Percentiles rank a stretch among this genome's conserved stretches.
These are phyloP conservation scores for Acyrthosiphon pisum DNA, from an alignment of 1,140 invertebrate genomes.

Conservation along the genomic window DNA sequence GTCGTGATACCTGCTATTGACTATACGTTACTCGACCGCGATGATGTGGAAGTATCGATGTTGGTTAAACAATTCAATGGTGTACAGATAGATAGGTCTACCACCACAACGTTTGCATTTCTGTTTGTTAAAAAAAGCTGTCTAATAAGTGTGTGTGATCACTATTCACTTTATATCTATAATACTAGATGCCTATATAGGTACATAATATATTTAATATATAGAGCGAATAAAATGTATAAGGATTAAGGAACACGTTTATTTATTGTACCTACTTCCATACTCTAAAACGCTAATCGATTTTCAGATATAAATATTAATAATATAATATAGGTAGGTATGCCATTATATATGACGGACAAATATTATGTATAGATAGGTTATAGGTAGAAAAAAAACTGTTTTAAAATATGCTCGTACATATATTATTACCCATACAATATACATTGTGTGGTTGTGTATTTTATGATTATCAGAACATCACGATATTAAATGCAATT, in stretches of 20 bases:
- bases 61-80: background rate
- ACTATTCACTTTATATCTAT: background rate
- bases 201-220: background rate
- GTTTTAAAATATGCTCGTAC: background rate
- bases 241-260: background rate
- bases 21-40: background rate
- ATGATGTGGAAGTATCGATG: background rate
- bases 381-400: background rate
- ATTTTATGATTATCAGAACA: slow-evolving; percentile 5
- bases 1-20: background rate
- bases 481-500: background rate
- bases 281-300: background rate
- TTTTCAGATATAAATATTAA: slow-evolving; percentile 15
- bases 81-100: background rate
- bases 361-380: background rate
- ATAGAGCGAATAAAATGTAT: background rate
- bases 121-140: background rate
- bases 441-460: background rate
- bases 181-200: background rate
- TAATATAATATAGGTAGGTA: background rate
- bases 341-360: background rate
- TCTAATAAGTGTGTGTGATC: background rate
- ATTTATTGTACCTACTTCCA: background rate
- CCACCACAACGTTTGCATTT: background rate
- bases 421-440: background rate